Evolutionary conservation across 2,888 invertebrate species (phyloP), one percentile per base, ranked within the genome.

Genomic region (Argyresthia goedartella): DNA sequence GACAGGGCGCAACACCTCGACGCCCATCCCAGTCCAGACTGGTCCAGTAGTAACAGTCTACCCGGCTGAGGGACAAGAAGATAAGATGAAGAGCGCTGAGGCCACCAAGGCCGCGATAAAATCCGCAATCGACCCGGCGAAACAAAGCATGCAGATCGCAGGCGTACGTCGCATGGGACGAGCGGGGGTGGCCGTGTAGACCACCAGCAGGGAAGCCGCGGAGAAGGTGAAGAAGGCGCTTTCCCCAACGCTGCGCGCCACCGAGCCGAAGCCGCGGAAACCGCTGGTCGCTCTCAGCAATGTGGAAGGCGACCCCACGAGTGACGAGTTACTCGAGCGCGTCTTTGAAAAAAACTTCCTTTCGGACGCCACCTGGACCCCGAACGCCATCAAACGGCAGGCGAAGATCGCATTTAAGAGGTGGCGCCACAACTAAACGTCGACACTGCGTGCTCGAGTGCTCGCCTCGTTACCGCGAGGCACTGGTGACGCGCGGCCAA

Each of bases 391-490:
- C 0, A 7, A 15, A 46, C 1, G 43, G 44, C 36, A 41, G 1
- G 7, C 54, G 6, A 15, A 52, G 36, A 0, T 50, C 2, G 34
- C 55, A 1, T n/a, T 55, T 15, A 45, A 39, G 35, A 15, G 52
- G 15, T 0, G 49, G 0, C 1, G 55, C 34, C 1, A 44, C 8
- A 11, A 35, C 2, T 10, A 15, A 50, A 10, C 0, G n/a, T 0
- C 8, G 8, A 50, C 51, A 51, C 0, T 43, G 51, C 0, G 45
- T 61, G 0, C 46, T 63, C 1, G 56, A 61, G 16, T 58, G 56
- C 16, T 44, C 56, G 0, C 43, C 52, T 0, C 10, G 10, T 0
- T 49, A 56, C 0, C 9, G 60, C 6, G 53, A 52, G 9, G 36
- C 4, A 0, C 25, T 64, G 0, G 4, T 64, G 0, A 0, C 0